A percentile compares a stretch with the other conserved stretches of the same genome.
Evolutionary conservation across 2,888 invertebrate genomes (phyloP).

Genomic region (Cataglyphis livida): DNA sequence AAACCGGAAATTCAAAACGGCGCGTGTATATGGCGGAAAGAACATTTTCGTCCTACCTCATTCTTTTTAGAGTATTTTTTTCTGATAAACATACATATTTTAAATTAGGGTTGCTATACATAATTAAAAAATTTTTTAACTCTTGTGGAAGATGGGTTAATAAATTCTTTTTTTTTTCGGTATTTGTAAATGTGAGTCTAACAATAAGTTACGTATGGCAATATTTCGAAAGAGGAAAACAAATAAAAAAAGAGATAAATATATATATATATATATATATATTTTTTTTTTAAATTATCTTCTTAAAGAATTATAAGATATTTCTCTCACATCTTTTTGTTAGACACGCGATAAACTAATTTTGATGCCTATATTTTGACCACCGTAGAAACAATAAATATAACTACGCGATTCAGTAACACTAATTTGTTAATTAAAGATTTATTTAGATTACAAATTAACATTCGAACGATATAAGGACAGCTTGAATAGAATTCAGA

Average conservation of each 20-base stretch:
- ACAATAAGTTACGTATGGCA: background rate
- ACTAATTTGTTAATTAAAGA: background rate
- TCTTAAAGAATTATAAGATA: background rate
- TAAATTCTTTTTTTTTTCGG: background rate
- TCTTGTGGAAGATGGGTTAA: background rate
- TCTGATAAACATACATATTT: background rate
- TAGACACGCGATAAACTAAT: background rate
- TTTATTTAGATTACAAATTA: slow-evolving; percentile 4
- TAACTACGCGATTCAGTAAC: background rate
- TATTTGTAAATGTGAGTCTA: background rate
- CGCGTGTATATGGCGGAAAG: background rate
- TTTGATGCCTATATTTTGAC: background rate
- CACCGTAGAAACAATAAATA: background rate
- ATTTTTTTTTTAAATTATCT: background rate
- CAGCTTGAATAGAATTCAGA: slow-evolving; percentile 11
- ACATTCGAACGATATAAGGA: background rate
- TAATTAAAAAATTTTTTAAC: background rate
- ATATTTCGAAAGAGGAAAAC: background rate
- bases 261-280: no score
- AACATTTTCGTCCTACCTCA: background rate
- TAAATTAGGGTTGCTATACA: background rate
- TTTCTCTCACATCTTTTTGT: background rate
- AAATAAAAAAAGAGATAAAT: background rate
- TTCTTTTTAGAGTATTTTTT: background rate
- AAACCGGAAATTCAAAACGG: slow-evolving; percentile 23